Conservation (phyloP, 1,140 invertebrate species). For the Mizuhopecten yessoensis region DNA sequence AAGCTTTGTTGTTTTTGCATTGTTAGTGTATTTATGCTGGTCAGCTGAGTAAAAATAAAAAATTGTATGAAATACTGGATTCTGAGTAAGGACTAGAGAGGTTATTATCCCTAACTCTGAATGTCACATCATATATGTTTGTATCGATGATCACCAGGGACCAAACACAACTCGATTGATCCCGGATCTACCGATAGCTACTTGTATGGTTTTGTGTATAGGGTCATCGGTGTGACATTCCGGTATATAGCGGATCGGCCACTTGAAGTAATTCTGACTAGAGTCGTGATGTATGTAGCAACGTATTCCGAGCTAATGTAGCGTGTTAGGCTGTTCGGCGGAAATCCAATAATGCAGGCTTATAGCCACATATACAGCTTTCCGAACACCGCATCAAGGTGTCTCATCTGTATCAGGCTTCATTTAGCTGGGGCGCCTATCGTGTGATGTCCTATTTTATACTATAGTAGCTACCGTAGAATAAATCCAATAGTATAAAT, state of each 20-base stretch:
- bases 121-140: no score
- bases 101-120: no score
- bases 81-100: no score
- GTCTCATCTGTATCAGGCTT: not conserved
- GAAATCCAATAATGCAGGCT: not conserved
- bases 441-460: not conserved
- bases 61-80: no score
- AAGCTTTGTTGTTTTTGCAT: no score
- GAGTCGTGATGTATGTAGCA: not conserved
- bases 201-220: no score
- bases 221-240: not conserved
- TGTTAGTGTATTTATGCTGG: no score
- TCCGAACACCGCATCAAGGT: not conserved
- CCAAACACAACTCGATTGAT: no score
- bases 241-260: conserved; percentile 1
- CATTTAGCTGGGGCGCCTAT: not conserved
- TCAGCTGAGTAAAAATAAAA: no score
- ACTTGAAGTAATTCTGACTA: not conserved
- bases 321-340: not conserved
- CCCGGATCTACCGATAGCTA: not conserved
- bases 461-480: not conserved
- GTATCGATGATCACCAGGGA: not conserved
- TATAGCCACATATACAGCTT: not conserved
- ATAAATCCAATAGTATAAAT: no score
- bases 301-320: conserved; percentile 15